Base-by-base conservation (phyloP, 30 jellyfish, hydroid and myxozoan genomes). In the Haliclystus octoradiatus region DNA sequence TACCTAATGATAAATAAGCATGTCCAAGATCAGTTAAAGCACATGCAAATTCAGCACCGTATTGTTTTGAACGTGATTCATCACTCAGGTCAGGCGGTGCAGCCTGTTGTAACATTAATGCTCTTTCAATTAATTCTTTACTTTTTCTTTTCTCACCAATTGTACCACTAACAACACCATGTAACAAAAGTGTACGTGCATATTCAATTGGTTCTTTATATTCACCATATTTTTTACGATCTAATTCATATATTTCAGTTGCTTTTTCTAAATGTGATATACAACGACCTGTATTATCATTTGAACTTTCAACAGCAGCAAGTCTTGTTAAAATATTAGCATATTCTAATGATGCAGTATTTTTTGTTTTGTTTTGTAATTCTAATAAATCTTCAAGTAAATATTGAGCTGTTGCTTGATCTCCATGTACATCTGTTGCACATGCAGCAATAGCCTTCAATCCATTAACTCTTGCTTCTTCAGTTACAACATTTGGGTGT, bases 41-140 rank as follows among this genome's bases (percentile, higher is more conserved):
- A 70, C 93, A 70, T 62, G 99, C 99, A 49, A 91, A 91, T 28
- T 91, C 99, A 1, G 94, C 94, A 15, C 99, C 99, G 50, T 79
- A 91, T 25, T 82, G 83, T 62, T 91, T 91, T 50, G 95, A 77
- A 46, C 73, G 68, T 22, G 88, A 92, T 30, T 82, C 95, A 34
- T 91, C 99, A 5, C 95, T 33, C 26, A 83, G 69, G 67, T 91
- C 99, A 1, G 99, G 99, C 13, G 99, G 92, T 24, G 82, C 92
- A 1, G 95, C 85, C 61, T 91, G 99, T 73, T 74, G 89, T 69
- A 91, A 29, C 99, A 91, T 91, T 33, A 91, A 63, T 7, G 94
- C 88, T 7, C 99, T 75, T 50, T 91, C 99, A 25, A 91, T 82
- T 62, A 75, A 34, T 34, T 91, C 99, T 68, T 91, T 91, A 73